Conservation (phyloP, 1,140 invertebrate species). For the Drosophila tropicalis region DNA sequence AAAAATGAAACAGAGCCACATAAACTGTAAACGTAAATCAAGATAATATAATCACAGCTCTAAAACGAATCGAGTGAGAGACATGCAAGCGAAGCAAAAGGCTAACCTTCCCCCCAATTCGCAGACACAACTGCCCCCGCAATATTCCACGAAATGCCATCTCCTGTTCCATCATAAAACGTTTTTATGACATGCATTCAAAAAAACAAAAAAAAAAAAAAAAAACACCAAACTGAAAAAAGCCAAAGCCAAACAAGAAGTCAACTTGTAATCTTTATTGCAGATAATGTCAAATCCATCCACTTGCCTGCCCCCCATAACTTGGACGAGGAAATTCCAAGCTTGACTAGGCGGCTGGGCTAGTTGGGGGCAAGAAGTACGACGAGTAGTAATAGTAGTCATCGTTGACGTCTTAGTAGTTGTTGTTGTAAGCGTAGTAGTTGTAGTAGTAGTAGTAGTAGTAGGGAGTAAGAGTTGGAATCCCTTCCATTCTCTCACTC, state of each 20-base stretch:
- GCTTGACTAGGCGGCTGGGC: background rate
- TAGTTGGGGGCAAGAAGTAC: background rate
- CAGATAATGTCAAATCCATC: conserved; percentile 79
- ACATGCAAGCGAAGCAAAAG: conserved; percentile 50
- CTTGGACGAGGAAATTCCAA: conserved; percentile 15
- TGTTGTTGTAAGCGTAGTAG: too few species aligned
- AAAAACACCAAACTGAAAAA: conserved; percentile 15
- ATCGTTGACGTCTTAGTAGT: too few species aligned
- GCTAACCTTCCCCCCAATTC: background rate
- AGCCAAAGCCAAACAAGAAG: conserved; percentile 67
- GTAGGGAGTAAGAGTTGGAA: background rate
- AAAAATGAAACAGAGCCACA: conserved; percentile 21
- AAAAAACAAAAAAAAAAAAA: conserved; percentile 17
- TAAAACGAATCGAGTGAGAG: conserved; percentile 63
- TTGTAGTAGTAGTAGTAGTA: background rate
- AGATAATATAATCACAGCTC: conserved; percentile 75
- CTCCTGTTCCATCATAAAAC: conserved; percentile 48
- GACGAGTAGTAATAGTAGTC: background rate
- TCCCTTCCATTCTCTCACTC: background rate
- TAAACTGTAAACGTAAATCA: conserved; percentile 73
- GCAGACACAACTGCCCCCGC: background rate
- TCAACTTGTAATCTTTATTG: conserved; percentile 78
- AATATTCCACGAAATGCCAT: background rate
- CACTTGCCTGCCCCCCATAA: conserved; percentile 27
- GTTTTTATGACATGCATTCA: conserved; percentile 76